Evolutionary conservation across 2,113 vertebrate genomes (phyloP).

Genomic region (Chunga burmeisteri): DNA sequence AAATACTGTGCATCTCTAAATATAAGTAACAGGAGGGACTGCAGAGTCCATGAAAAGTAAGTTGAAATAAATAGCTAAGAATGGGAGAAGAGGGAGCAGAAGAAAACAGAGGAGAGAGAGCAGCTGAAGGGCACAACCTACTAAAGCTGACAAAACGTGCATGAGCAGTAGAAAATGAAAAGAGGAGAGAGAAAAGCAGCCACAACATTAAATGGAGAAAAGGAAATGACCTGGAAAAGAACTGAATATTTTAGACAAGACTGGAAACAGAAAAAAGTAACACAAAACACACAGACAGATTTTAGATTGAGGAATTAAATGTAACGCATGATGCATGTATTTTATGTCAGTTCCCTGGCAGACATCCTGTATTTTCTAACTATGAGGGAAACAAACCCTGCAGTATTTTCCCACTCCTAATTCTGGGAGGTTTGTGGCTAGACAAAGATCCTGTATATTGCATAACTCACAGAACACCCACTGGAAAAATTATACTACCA

Average conservation of each 20-base stretch:
- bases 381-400: background rate
- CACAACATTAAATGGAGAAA: background rate
- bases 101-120: background rate
- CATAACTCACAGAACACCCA: constrained; percentile 1
- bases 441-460: background rate
- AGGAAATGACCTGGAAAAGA: background rate
- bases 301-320: background rate
- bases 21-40: background rate
- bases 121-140: background rate
- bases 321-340: background rate
- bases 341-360: background rate
- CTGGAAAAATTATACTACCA: background rate
- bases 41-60: background rate
- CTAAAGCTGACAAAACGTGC: background rate
- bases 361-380: background rate
- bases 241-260: background rate
- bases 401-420: constrained; percentile 2
- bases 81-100: background rate
- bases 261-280: background rate
- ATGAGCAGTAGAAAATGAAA: background rate
- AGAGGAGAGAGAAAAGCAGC: background rate
- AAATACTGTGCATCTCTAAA: background rate
- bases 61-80: background rate
- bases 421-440: background rate
- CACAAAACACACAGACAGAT: background rate